phyloP scores from a whole-genome alignment of 2,113 vertebrate species.

The Romanogobio albipinnatus region DNA sequence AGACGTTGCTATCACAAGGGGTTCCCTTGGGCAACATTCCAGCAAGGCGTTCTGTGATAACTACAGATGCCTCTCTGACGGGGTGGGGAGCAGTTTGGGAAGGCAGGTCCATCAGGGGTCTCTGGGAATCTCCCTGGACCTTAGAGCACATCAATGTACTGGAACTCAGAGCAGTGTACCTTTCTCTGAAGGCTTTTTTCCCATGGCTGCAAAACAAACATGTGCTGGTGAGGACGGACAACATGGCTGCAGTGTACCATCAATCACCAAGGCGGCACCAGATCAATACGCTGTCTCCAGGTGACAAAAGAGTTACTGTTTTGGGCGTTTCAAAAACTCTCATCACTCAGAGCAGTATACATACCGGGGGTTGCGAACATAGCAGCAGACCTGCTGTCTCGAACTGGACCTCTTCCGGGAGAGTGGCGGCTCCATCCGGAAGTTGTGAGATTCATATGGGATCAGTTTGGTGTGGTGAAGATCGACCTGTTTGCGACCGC shows the following conservation, averaged over 20 bases:
- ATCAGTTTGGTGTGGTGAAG: neutral
- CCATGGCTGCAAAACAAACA: neutral
- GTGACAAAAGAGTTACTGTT: no score
- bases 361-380: neutral
- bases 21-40: neutral
- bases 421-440: neutral
- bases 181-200: neutral
- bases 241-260: neutral
- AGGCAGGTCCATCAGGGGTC: neutral
- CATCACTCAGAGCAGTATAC: no score
- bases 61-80: neutral
- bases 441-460: neutral
- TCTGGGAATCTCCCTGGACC: neutral
- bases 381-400: neutral
- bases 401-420: neutral
- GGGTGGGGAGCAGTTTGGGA: neutral
- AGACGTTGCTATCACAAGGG: neutral
- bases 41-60: neutral
- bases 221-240: neutral
- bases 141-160: neutral
- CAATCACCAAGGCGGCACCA: no score
- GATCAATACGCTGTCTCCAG: no score
- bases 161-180: neutral
- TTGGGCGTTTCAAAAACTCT: no score
- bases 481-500: neutral